A percentile compares a stretch with the other conserved stretches of the same genome.
Evolutionary conservation across 2,113 vertebrate genomes (phyloP).

Genomic region (Climacteris rufus): DNA sequence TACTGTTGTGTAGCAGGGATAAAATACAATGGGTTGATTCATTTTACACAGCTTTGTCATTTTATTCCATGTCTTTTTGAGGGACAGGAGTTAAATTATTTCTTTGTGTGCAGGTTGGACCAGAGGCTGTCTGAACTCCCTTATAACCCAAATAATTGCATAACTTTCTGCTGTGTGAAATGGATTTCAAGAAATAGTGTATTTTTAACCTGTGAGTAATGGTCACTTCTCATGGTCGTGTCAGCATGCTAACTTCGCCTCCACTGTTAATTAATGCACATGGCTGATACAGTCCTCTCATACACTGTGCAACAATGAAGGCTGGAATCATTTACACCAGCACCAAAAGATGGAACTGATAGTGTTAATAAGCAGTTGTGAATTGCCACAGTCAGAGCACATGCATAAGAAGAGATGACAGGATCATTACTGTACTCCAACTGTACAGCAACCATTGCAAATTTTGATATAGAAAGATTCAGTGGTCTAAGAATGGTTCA

Average conservation of each 20-base stretch:
- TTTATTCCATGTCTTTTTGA: background rate
- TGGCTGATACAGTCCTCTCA: background rate
- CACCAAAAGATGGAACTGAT: background rate
- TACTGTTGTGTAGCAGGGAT: background rate
- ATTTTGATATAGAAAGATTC: background rate
- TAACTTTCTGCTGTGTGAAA: background rate
- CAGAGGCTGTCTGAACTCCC: background rate
- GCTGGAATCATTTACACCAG: background rate
- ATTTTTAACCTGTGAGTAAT: background rate
- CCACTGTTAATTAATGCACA: background rate
- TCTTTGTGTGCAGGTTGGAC: background rate
- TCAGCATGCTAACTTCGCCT: background rate
- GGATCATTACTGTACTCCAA: background rate
- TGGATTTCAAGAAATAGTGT: background rate
- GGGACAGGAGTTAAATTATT: background rate
- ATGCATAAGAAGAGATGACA: background rate
- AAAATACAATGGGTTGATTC: background rate
- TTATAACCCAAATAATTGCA: background rate
- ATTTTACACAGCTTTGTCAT: background rate
- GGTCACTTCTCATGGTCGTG: background rate
- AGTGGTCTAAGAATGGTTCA: background rate
- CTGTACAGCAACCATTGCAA: background rate
- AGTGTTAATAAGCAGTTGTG: background rate
- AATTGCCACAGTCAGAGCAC: background rate
- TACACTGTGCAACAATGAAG: background rate